Evolutionary conservation across 2,797 vertebrate genomes (phyloP).

Genomic region (Enteromius anoplus): DNA sequence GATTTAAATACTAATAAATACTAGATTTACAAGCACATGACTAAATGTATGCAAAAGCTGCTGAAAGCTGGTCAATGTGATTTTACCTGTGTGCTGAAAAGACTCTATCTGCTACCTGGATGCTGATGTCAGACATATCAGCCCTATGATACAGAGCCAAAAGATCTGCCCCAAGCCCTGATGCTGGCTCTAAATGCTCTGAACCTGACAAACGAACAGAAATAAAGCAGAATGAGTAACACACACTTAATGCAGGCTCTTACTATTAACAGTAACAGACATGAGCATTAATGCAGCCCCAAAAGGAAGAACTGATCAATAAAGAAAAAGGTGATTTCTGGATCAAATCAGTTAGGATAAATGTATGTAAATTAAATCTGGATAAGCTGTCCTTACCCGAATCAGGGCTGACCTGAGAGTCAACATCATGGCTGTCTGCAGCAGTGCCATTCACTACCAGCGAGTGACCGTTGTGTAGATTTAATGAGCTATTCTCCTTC

Average conservation of each 20-base stretch:
- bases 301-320: neutral
- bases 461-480: constrained; percentile 23
- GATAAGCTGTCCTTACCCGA: constrained; percentile 65
- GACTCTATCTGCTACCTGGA: constrained; percentile 83
- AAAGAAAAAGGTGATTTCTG: constrained; percentile 22
- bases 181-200: constrained; percentile 79
- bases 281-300: neutral
- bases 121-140: constrained; percentile 85
- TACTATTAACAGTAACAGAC: neutral
- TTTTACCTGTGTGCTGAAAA: constrained; percentile 92
- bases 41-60: neutral
- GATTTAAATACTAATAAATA: too few relatives aligned
- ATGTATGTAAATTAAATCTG: constrained; percentile 60
- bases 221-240: neutral
- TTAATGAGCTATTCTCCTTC: constrained; percentile 30
- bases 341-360: constrained; percentile 38
- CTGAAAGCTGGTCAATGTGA: neutral
- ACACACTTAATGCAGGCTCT: neutral
- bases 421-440: constrained; percentile 31
- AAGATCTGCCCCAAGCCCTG: constrained; percentile 86
- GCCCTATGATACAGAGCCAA: constrained; percentile 82
- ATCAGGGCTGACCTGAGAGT: constrained; percentile 54
- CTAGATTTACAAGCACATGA: neutral
- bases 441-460: constrained; percentile 34
- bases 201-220: constrained; percentile 52